Percentiles rank a stretch among this genome's conserved stretches.
Evolutionary conservation across 1,140 invertebrate species (phyloP).

Genomic region (Trichonephila inaurata): DNA sequence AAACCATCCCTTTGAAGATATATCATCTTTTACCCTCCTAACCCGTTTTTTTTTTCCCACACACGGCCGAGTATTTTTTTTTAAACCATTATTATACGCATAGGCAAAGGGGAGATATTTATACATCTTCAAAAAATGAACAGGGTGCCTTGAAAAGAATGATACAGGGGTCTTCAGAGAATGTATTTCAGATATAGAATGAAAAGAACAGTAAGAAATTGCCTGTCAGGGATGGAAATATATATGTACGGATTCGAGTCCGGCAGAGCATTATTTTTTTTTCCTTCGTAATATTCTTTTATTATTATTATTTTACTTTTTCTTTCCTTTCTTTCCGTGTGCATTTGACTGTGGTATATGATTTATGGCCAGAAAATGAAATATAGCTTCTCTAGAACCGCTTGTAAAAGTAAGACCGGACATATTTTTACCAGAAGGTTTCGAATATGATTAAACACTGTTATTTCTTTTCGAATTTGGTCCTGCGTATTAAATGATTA

Average conservation of each 20-base stretch:
- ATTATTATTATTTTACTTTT: conserved; percentile 32
- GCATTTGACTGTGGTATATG: conserved; percentile 67
- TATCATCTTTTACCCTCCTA: conserved; percentile 48
- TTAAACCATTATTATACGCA: conserved; percentile 63
- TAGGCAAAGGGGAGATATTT: conserved; percentile 66
- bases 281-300: not conserved
- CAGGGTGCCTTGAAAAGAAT: conserved; percentile 40
- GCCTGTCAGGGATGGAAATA: conserved; percentile 72
- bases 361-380: conserved; percentile 62
- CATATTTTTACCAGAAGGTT: conserved; percentile 74
- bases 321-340: conserved; percentile 44
- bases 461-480: conserved; percentile 48
- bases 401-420: conserved; percentile 69
- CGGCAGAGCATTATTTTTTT: conserved; percentile 50
- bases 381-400: conserved; percentile 44
- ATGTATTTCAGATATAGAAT: conserved; percentile 71
- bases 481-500: conserved; percentile 68
- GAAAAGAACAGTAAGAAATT: conserved; percentile 73
- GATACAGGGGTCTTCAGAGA: conserved; percentile 55
- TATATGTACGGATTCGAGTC: conserved; percentile 73
- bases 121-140: conserved; percentile 74
- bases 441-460: conserved; percentile 73
- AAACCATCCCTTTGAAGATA: conserved; percentile 62
- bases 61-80: not conserved
- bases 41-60: not conserved